Conservation (phyloP, 2,888 invertebrate species). For the Carpatolechia fugitivella region DNA sequence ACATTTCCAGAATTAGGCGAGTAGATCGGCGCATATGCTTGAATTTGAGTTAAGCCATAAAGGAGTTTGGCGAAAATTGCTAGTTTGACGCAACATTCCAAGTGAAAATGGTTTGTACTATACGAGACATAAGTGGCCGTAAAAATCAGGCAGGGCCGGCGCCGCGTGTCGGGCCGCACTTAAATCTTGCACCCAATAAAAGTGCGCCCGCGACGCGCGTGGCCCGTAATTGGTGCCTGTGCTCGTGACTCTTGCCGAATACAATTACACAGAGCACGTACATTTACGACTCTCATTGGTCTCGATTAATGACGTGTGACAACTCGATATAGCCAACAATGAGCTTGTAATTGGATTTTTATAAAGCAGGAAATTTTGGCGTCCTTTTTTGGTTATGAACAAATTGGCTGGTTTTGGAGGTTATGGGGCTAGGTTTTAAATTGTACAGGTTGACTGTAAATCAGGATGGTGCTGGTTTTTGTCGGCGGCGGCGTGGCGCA, state of each 20-base stretch:
- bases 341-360: conserved; percentile 69
- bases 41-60: no score
- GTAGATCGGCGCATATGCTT: no score
- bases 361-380: conserved; percentile 49
- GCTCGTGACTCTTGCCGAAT: conserved; percentile 40
- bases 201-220: conserved; percentile 60
- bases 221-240: conserved; percentile 66
- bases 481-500: conserved; percentile 20
- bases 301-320: conserved; percentile 73
- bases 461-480: background rate
- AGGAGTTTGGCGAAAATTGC: conserved; percentile 15
- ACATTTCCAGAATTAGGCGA: no score
- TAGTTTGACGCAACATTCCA: conserved; percentile 14
- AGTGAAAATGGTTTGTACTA: conserved; percentile 27
- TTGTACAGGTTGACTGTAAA: background rate
- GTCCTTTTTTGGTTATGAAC: background rate
- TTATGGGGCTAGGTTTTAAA: background rate
- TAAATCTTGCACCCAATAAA: conserved; percentile 78
- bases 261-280: conserved; percentile 51
- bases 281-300: conserved; percentile 74
- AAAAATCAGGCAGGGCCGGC: conserved; percentile 63
- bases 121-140: conserved; percentile 57
- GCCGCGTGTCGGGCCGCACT: conserved; percentile 72
- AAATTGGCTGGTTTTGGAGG: background rate
- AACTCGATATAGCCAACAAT: conserved; percentile 61